Conservation (phyloP, 1,140 invertebrate species). For the Drosophila mauritiana region DNA sequence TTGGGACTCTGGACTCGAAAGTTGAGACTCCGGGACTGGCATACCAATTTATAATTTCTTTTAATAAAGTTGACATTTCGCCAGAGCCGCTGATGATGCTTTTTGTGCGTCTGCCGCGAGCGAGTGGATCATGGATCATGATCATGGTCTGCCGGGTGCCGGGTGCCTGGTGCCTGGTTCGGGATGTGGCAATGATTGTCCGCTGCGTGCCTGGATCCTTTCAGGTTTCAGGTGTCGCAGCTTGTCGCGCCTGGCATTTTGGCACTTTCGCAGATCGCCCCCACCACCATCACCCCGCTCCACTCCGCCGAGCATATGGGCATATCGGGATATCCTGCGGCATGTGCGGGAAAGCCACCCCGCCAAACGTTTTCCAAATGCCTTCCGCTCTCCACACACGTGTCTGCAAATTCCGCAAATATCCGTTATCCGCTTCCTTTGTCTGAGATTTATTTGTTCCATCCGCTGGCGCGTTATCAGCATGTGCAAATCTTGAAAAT, state of each 20-base stretch:
- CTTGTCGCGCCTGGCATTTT: slow-evolving; percentile 79
- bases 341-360: slow-evolving; percentile 65
- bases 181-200: slow-evolving; percentile 30
- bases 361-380: slow-evolving; percentile 55
- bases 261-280: slow-evolving; percentile 56
- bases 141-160: slow-evolving; percentile 1
- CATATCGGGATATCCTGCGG: slow-evolving; percentile 17
- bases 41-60: slow-evolving; percentile 84
- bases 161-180: background rate
- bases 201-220: slow-evolving; percentile 12
- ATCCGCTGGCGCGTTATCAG: slow-evolving; percentile 48
- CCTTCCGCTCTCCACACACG: slow-evolving; percentile 70
- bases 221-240: slow-evolving; percentile 64
- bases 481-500: slow-evolving; percentile 77
- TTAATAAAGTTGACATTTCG: slow-evolving; percentile 82
- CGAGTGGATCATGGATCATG: slow-evolving; percentile 74
- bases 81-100: slow-evolving; percentile 37
- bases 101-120: slow-evolving; percentile 62
- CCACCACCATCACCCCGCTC: background rate
- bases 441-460: slow-evolving; percentile 73
- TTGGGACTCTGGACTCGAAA: slow-evolving; percentile 11
- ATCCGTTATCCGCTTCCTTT: slow-evolving; percentile 81
- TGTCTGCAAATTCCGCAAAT: slow-evolving; percentile 81
- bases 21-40: slow-evolving; percentile 53
- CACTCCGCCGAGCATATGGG: background rate